Evolutionary conservation across 2,797 vertebrate species (phyloP), one percentile per base, ranked within the genome.

Genomic region (Tragelaphus eurycerus): DNA sequence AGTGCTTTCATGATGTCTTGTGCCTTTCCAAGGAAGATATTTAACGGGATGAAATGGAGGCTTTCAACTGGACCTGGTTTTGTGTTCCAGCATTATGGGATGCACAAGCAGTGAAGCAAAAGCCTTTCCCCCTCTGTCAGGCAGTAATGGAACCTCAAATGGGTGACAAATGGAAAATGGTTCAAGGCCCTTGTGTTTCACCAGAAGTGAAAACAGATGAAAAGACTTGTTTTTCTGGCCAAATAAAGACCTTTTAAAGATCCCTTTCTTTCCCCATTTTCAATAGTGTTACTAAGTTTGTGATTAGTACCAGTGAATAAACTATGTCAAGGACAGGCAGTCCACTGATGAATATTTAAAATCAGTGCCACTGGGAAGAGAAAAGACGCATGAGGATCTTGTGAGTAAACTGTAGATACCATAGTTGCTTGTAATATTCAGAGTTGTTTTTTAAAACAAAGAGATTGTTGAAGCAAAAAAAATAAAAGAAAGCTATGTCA

Each of bases 221-320:
- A 86, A 90, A 88, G 34, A 9, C 31, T 87, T 67, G 17, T 79
- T 90, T 95, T 96, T 25, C 52, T 89, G 25, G 19, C 15, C 59
- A 95, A 52, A 96, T 88, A 94, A 92, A 94, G 50, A 74, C 54
- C 5, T 43, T 90, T 25, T 89, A 64, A 64, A n/a, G 54, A 15
- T 81, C 13, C 3, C 34, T 86, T 60, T 86, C 55, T 76, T 27
- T 25, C 48, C 34, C 12, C 0, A 8, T 87, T 96, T 91, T 64
- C 38, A 82, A 23, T 85, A 52, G 29, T 57, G 88, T 9, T 27
- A 78, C 67, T 79, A 84, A 87, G 27, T 64, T 83, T 82, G n/a
- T 57, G 46, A 55, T 67, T 71, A 96, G 57, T 38, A 43, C 38
- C 19, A 13, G 46, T 55, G 46, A 92, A 81, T 62, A 94, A 87